A percentile compares a stretch with the other conserved stretches of the same genome.
Evolutionary conservation across 1,140 invertebrate species (phyloP).

Genomic region (Sitobion miscanthi): DNA sequence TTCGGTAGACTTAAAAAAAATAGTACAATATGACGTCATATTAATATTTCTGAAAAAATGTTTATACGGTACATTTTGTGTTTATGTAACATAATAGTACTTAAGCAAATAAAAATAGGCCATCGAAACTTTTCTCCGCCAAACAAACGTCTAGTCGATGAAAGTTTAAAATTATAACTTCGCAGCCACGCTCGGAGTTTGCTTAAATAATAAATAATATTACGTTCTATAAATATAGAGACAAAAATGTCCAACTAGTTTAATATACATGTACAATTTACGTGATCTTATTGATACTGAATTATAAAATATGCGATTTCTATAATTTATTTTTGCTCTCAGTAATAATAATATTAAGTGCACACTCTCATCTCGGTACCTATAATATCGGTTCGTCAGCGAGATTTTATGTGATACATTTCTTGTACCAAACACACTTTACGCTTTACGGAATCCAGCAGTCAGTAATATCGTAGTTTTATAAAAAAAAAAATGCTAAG

Average conservation of each 20-base stretch:
- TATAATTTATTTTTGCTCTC: neutral
- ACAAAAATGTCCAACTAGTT: neutral
- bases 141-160: neutral
- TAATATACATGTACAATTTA: neutral
- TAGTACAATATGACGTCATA: neutral
- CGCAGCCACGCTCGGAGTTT: neutral
- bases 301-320: neutral
- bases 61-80: neutral
- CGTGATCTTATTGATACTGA: neutral
- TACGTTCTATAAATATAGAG: neutral
- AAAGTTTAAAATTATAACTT: conserved; percentile 20
- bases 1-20: neutral
- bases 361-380: neutral
- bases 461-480: neutral
- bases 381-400: neutral
- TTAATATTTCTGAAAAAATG: neutral
- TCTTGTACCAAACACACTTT: neutral
- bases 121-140: neutral
- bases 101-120: neutral
- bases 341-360: neutral
- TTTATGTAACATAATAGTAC: neutral
- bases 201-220: neutral
- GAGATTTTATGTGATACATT: neutral
- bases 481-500: neutral
- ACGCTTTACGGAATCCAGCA: neutral